These are phyloP conservation scores for Tenebrio molitor DNA, from an alignment of 1,140 invertebrate species.

Conservation along the genomic window DNA sequence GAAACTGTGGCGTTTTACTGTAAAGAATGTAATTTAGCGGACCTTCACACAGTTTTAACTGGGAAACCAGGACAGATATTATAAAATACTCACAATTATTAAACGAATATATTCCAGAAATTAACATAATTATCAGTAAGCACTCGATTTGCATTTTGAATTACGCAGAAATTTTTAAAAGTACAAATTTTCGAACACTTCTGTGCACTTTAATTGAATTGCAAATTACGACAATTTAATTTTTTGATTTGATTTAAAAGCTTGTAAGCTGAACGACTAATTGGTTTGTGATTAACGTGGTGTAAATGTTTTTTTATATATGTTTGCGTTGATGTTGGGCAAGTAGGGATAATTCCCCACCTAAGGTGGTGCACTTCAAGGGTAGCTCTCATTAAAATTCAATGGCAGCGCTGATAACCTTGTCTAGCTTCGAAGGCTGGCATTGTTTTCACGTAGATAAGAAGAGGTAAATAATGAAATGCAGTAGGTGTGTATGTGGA, in stretches of 20 bases:
- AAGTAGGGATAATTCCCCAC: conserved; percentile 44
- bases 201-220: no score
- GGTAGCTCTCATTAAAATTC: conserved; percentile 58
- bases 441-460: conserved; percentile 56
- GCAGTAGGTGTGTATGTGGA: conserved; percentile 34
- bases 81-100: conserved; percentile 57
- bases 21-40: conserved; percentile 16
- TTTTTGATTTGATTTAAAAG: conserved; percentile 9
- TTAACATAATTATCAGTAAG: conserved; percentile 42
- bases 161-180: conserved; percentile 11
- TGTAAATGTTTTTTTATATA: conserved; percentile 30
- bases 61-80: conserved; percentile 23
- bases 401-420: conserved; percentile 53
- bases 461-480: conserved; percentile 37
- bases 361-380: conserved; percentile 52
- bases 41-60: conserved; percentile 47
- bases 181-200: neutral
- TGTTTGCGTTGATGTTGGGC: neutral
- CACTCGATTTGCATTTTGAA: conserved; percentile 49
- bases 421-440: conserved; percentile 54
- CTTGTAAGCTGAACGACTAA: conserved; percentile 4
- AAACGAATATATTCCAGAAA: conserved; percentile 45
- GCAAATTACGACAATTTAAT: no score
- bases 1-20: neutral
- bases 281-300: conserved; percentile 19